Conservation (phyloP, 1,140 invertebrate species). For the Microplitis demolitor region DNA sequence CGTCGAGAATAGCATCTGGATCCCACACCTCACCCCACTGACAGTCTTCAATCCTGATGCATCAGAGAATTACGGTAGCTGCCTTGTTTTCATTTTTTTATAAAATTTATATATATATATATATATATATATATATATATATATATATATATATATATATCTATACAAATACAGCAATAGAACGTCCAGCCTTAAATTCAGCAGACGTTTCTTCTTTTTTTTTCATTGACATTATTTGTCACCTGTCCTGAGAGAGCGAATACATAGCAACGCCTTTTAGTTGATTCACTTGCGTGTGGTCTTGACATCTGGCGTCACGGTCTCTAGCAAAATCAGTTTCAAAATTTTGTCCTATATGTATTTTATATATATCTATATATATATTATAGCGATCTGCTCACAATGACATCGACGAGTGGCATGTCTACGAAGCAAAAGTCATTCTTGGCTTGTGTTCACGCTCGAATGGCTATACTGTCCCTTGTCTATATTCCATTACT, state of each 20-base stretch:
- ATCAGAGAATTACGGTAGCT: too few relatives aligned
- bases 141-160: too few relatives aligned
- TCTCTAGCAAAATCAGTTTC: not conserved
- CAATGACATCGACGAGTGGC: not conserved
- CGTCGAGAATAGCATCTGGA: not conserved
- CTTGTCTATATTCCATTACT: not conserved
- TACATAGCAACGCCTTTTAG: not conserved
- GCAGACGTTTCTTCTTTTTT: not conserved
- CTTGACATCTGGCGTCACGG: constrained; percentile 8
- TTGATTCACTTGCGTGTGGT: not conserved
- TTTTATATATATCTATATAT: not conserved
- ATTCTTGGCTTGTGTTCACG: not conserved
- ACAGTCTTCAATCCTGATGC: not conserved
- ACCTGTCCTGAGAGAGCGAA: constrained; percentile 33
- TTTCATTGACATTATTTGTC: constrained; percentile 43
- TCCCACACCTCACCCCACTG: too few relatives aligned
- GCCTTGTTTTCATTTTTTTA: too few relatives aligned
- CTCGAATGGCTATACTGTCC: not conserved
- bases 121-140: too few relatives aligned
- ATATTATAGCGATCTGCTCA: not conserved
- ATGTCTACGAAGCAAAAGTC: not conserved
- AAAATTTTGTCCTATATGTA: not conserved
- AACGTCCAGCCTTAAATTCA: not conserved
- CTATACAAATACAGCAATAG: too few relatives aligned
- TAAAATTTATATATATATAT: too few relatives aligned